Base-by-base conservation (phyloP, 2,797 vertebrate species). In the Sebastes hubbsi region DNA sequence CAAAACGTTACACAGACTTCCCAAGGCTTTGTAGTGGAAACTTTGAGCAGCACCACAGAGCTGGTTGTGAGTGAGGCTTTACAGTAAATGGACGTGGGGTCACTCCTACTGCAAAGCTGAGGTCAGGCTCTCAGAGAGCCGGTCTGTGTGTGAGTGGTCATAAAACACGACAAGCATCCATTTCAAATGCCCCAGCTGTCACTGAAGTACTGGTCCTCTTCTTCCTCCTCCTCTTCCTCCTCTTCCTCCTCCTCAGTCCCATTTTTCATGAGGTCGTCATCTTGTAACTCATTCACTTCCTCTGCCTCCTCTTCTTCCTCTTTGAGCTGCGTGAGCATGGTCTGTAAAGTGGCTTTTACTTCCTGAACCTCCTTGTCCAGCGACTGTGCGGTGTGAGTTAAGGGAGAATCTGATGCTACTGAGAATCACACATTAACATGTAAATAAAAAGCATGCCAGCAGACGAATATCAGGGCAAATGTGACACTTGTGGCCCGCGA, bases 301-400 rank as follows among this genome's bases (percentile, higher is more conserved):
- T 87, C 93, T 16, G 87, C 91, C 1, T 88, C 84, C 3, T 91
- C 88, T 2, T 91, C 91, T 8, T 92, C 92, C 46, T 95, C 92
- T 90, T 96, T 94, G 78, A 99, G 97, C 88, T 97, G 97, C 66
- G 94, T 77, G 68, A 97, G 89, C 96, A 97, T 85, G 68, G 88
- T 91, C 87, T 98, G 97, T 72, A 99, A 95, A 32, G 95, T 94
- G 83, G 95, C 93, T 94, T 98, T 99, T 73, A 98, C 96, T 88
- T 96, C 96, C 95, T 96, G 96, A 79, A 98, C 97, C 91, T 98
- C 97, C 76, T 94, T 94, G 82, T 96, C 96, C 67, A 98, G 90
- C 86, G 94, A 94, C 92, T 96, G 97, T 98, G 95, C 78, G 38
- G 68, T 16, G 24, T 29, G 87, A 85, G 96, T 98, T 95, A 98